Evolutionary conservation across 2,888 invertebrate species (phyloP).

Genomic region (Troides helena): DNA sequence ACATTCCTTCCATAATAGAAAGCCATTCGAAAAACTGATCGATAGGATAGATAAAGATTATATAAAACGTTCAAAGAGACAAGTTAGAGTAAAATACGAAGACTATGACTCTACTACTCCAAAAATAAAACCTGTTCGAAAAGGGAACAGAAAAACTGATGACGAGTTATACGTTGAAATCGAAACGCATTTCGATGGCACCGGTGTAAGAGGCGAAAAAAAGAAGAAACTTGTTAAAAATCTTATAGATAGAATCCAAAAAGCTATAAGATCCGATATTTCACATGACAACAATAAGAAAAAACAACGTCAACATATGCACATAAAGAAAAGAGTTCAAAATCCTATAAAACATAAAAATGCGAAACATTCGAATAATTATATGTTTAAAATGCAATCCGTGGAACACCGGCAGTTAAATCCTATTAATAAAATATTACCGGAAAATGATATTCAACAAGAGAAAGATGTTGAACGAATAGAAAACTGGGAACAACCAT

Average conservation of each 20-base stretch:
- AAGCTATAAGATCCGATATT: slow-evolving; percentile 55
- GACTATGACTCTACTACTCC: slow-evolving; percentile 34
- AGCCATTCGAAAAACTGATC: neutral
- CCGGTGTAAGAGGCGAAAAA: slow-evolving; percentile 61
- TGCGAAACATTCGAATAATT: slow-evolving; percentile 38
- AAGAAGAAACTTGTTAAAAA: slow-evolving; percentile 60
- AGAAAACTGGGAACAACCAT: slow-evolving; percentile 45
- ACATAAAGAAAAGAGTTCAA: slow-evolving; percentile 59
- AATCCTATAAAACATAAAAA: slow-evolving; percentile 48
- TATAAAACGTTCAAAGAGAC: slow-evolving; percentile 54
- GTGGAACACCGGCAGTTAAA: slow-evolving; percentile 49
- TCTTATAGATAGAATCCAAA: slow-evolving; percentile 65
- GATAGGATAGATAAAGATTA: neutral
- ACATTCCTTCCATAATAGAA: neutral
- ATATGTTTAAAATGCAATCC: slow-evolving; percentile 35
- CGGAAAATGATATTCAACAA: slow-evolving; percentile 3
- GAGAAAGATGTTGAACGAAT: slow-evolving; percentile 26
- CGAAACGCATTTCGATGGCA: slow-evolving; percentile 69
- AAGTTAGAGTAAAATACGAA: slow-evolving; percentile 53
- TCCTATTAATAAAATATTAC: slow-evolving; percentile 51
- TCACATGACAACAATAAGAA: slow-evolving; percentile 36
- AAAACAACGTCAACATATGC: slow-evolving; percentile 41
- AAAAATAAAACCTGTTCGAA: slow-evolving; percentile 34
- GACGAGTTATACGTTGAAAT: slow-evolving; percentile 71
- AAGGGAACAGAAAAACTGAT: slow-evolving; percentile 44